Conservation (phyloP, 2,888 invertebrate genomes). For the Spodoptera picta region DNA sequence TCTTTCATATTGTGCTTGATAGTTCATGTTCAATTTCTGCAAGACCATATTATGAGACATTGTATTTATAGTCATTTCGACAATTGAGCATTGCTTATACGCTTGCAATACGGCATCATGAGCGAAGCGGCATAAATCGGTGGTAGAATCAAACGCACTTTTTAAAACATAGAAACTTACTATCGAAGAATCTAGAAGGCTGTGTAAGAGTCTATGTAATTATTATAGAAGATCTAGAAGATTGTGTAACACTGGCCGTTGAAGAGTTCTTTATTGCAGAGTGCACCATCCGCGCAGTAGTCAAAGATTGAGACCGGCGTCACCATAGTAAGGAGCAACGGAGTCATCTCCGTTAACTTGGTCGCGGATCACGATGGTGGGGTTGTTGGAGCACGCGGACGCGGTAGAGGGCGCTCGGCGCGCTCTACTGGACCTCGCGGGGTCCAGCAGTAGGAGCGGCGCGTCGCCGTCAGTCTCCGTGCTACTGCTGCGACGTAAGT, state of each 20-base stretch:
- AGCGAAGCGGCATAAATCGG: too few relatives aligned
- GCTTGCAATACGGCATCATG: too few relatives aligned
- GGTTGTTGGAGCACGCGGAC: slow-evolving; percentile 73
- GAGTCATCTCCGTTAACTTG: slow-evolving; percentile 73
- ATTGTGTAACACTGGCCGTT: slow-evolving; percentile 33
- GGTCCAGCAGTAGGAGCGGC: slow-evolving; percentile 83
- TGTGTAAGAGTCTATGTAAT: slow-evolving; percentile 6
- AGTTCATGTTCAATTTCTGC: too few relatives aligned
- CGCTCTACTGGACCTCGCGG: slow-evolving; percentile 75
- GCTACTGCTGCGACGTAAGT: slow-evolving; percentile 78
- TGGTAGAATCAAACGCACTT: too few relatives aligned
- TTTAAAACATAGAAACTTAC: background rate
- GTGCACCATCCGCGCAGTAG: slow-evolving; percentile 87
- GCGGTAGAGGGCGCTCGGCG: slow-evolving; percentile 65
- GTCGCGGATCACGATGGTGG: slow-evolving; percentile 78
- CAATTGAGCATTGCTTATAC: too few relatives aligned
- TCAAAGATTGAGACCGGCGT: slow-evolving; percentile 80
- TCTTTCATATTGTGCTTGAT: too few relatives aligned
- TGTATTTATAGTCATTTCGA: too few relatives aligned
- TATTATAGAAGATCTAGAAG: slow-evolving; percentile 4
- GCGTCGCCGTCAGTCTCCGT: slow-evolving; percentile 84
- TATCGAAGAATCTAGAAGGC: slow-evolving; percentile 9
- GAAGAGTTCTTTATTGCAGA: slow-evolving; percentile 75
- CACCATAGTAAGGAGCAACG: slow-evolving; percentile 72
- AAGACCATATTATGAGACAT: too few relatives aligned